Percentiles rank a stretch among this genome's conserved stretches.
phyloP scores from a whole-genome alignment of 2,113 vertebrate species.

The Cebidichthys violaceus region DNA sequence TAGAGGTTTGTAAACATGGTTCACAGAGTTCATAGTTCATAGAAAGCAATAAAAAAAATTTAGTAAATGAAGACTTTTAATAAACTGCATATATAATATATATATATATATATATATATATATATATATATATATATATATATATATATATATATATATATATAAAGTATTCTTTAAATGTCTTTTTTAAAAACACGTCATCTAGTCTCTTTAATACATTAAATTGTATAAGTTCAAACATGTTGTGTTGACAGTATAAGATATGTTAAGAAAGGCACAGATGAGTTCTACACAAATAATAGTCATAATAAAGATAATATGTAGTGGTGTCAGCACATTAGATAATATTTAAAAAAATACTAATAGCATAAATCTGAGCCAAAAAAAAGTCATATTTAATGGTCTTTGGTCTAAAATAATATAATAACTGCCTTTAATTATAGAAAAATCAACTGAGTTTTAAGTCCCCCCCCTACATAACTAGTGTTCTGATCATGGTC shows the following conservation, averaged over 20 bases:
- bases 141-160: too few relatives aligned
- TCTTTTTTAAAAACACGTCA: neutral
- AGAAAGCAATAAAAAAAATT: neutral
- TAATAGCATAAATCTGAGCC: neutral
- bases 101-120: too few relatives aligned
- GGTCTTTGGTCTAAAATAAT: neutral
- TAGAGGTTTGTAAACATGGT: neutral
- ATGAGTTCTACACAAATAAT: neutral
- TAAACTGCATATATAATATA: neutral
- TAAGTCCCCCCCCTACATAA: neutral
- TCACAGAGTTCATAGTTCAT: neutral
- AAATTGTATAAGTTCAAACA: neutral
- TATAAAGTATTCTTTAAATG: neutral
- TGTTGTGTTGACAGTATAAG: neutral
- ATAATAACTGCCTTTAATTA: too few relatives aligned
- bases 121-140: too few relatives aligned
- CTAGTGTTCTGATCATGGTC: neutral
- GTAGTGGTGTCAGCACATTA: neutral
- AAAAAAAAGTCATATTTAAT: neutral
- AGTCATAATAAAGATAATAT: neutral
- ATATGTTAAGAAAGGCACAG: neutral
- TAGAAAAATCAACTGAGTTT: neutral
- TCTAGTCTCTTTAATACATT: neutral
- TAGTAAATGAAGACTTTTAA: neutral
- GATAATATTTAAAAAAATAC: neutral